Conservation (phyloP, 2,113 vertebrate species). For the Bos indicus region DNA sequence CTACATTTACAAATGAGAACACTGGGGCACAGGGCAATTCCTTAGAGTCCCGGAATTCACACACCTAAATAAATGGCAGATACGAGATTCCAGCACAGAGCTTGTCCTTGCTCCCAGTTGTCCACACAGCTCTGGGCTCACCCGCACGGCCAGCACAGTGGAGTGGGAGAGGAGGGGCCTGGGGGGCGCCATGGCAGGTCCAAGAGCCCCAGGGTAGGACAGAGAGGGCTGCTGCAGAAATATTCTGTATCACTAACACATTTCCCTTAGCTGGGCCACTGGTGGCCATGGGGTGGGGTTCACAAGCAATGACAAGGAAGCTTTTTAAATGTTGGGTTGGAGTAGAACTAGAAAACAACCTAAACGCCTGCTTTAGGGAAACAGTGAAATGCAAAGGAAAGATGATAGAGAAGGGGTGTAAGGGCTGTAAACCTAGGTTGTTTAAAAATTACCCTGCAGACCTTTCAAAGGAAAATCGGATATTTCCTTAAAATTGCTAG, state of each 20-base stretch:
- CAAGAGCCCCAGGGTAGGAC: background rate
- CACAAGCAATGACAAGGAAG: background rate
- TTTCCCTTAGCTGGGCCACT: background rate
- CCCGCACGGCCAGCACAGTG: fast-evolving
- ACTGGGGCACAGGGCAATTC: background rate
- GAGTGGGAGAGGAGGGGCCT: background rate
- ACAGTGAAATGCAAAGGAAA: background rate
- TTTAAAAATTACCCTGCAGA: background rate
- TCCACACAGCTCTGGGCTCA: fast-evolving
- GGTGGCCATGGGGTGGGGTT: fast-evolving
- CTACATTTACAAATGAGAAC: background rate
- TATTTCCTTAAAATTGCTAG: background rate
- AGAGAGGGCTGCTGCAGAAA: fast-evolving
- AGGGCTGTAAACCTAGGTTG: background rate
- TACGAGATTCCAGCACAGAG: too few species aligned
- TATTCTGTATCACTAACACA: background rate
- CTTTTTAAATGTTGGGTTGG: background rate
- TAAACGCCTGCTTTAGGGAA: background rate
- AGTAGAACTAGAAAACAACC: background rate
- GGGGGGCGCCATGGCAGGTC: fast-evolving
- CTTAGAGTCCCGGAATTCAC: background rate
- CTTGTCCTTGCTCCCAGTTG: fast-evolving
- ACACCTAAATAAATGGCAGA: background rate
- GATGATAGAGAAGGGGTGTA: background rate
- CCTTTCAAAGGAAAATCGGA: background rate